Percentiles rank a stretch among this genome's conserved stretches.
These are phyloP conservation scores for Pseudopodoces humilis DNA, from an alignment of 2,113 vertebrate species.

Conservation along the genomic window DNA sequence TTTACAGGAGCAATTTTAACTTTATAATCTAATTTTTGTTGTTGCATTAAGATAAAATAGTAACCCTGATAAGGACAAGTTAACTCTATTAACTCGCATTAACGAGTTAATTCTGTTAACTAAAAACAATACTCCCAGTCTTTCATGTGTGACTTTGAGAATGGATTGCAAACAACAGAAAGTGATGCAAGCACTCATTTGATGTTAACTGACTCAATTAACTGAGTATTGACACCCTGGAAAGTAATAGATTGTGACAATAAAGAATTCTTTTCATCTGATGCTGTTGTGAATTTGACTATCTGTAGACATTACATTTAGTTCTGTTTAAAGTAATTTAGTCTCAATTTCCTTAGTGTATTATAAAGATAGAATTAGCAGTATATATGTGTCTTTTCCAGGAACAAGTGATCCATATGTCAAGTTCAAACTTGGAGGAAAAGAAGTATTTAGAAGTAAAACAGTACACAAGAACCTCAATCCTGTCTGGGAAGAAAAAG, in stretches of 20 bases:
- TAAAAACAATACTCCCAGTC: not conserved
- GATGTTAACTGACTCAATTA: not conserved
- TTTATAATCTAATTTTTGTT: not conserved
- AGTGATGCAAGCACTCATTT: not conserved
- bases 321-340: not conserved
- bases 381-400: conserved; percentile 55
- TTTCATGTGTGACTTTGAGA: not conserved
- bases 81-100: no score
- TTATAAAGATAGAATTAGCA: not conserved
- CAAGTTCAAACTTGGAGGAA: conserved; percentile 96
- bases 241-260: not conserved
- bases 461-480: conserved; percentile 96
- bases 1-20: not conserved
- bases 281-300: not conserved
- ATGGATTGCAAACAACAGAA: not conserved
- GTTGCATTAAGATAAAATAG: not conserved
- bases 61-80: not conserved
- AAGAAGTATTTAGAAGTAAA: conserved; percentile 96
- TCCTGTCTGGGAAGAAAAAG: conserved; percentile 94
- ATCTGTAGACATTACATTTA: not conserved
- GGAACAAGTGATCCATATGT: conserved; percentile 98
- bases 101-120: not conserved
- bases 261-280: not conserved
- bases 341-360: not conserved
- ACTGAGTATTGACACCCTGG: not conserved